Conservation (phyloP, 2,888 invertebrate species). For the Conus canariensis region DNA sequence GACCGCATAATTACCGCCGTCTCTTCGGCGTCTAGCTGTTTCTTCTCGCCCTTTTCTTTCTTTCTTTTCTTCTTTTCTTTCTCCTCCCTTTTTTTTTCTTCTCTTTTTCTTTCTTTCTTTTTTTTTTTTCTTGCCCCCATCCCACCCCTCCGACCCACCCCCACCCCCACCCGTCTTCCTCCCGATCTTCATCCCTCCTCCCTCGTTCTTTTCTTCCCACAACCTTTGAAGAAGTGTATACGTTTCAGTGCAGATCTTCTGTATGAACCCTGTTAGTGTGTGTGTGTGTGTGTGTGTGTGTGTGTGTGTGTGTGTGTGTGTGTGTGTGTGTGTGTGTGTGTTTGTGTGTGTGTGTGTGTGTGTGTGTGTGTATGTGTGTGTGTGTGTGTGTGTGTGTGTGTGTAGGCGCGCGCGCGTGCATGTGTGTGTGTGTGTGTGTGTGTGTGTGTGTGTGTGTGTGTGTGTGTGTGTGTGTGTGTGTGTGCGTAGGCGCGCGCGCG, state of each 20-base stretch:
- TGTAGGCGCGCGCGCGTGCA: neutral
- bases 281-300: too few relatives aligned
- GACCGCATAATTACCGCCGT: constrained; percentile 27
- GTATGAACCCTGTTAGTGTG: too few relatives aligned
- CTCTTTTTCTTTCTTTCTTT: neutral
- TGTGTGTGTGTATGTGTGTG: too few relatives aligned
- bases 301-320: neutral
- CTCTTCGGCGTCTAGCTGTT: constrained; percentile 19
- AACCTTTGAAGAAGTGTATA: neutral
- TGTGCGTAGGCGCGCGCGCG: too few relatives aligned
- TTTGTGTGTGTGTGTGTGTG: neutral
- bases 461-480: neutral
- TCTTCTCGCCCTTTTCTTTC: neutral
- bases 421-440: constrained; percentile 2
- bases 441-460: neutral
- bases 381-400: too few relatives aligned
- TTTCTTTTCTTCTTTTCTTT: neutral
- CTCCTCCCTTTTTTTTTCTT: neutral
- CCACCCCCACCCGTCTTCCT: too few relatives aligned
- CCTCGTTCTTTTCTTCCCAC: too few relatives aligned
- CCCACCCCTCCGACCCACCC: too few relatives aligned
- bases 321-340: neutral
- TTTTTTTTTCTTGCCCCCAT: too few relatives aligned
- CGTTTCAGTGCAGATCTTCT: neutral
- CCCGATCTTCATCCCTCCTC: too few relatives aligned